Conservation (phyloP, 2,797 vertebrate species). For the Lepus townsendii region DNA sequence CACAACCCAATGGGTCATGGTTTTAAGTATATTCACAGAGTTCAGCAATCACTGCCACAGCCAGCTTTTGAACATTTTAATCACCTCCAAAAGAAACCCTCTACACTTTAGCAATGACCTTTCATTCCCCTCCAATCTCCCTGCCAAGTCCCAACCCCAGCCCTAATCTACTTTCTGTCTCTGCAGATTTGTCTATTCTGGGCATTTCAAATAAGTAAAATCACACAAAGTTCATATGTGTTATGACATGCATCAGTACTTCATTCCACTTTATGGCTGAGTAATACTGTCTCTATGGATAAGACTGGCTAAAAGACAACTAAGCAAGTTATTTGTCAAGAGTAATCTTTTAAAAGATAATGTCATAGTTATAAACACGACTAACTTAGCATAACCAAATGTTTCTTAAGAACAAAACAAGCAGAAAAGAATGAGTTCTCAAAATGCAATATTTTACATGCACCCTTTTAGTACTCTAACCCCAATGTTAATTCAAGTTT, state of each 20-base stretch:
- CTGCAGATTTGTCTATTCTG: not conserved
- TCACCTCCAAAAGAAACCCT: not conserved
- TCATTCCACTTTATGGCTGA: not conserved
- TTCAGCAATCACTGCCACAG: not conserved
- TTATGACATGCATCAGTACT: not conserved
- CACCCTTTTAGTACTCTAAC: not conserved
- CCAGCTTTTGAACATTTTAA: not conserved
- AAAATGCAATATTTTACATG: not conserved
- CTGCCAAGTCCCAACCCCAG: not conserved
- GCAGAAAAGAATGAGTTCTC: not conserved
- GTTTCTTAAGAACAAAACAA: not conserved
- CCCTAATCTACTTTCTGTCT: not conserved
- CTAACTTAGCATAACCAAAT: conserved; percentile 2
- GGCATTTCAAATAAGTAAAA: not conserved
- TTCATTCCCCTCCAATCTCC: not conserved
- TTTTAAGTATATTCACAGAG: not conserved
- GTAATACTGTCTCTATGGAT: not conserved
- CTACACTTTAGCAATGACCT: not conserved
- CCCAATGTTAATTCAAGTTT: conserved; percentile 7
- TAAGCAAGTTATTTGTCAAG: conserved; percentile 10
- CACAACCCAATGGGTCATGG: not conserved
- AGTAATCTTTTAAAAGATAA: conserved; percentile 32
- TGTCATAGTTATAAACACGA: not conserved
- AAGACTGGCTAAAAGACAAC: not conserved
- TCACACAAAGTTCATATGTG: not conserved